Base-by-base conservation (phyloP, 2,113 vertebrate species). In the Rhinopomastus cyanomelas region DNA sequence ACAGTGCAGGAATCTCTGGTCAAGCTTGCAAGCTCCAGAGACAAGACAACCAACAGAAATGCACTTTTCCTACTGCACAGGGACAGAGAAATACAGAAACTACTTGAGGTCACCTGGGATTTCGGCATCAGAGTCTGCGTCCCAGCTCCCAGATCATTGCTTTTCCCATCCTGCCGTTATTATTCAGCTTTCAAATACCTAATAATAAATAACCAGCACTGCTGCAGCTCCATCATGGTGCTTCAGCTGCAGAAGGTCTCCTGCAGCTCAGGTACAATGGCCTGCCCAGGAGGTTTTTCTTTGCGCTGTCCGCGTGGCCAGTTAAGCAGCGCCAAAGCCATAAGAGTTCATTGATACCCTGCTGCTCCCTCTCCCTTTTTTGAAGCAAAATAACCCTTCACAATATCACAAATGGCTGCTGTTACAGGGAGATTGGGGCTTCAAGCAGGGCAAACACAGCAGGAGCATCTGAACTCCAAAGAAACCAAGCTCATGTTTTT, bases 371-470 rank as follows among this genome's bases (percentile, higher is more conserved):
- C 48, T 34, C 49, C 20, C 16, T 51, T 77, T 81, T 80, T 30
- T n/a, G 32, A 79, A 88, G 80, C 48, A 92, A 42, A 94, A 81
- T 65, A 89, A 81, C 72, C 48, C 48, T 64, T 80, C 44, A 59
- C 66, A 77, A 36, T 61, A 69, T 52, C 83, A 73, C 30, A 71
- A 73, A 81, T 34, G 23, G 57, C 61, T 88, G 67, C 89, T 88
- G 49, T 56, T 87, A 68, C 16, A 27, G 61, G 20, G 51, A 85
- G 53, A 79, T 0, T 42, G 61, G 27, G 52, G 69, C 59, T 84
- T 95, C 95, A 92, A 85, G 55, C 86, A 52, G 81, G 48, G 91
- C 49, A 74, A 75, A 88, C 93, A 14, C 90, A 93, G 95, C 91
- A 90, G 91, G 90, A 91, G 51, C 16, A 60, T n/a, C 77, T 20